These are phyloP conservation scores for Atta texana DNA, from an alignment of 1,140 invertebrate genomes.

Conservation along the genomic window DNA sequence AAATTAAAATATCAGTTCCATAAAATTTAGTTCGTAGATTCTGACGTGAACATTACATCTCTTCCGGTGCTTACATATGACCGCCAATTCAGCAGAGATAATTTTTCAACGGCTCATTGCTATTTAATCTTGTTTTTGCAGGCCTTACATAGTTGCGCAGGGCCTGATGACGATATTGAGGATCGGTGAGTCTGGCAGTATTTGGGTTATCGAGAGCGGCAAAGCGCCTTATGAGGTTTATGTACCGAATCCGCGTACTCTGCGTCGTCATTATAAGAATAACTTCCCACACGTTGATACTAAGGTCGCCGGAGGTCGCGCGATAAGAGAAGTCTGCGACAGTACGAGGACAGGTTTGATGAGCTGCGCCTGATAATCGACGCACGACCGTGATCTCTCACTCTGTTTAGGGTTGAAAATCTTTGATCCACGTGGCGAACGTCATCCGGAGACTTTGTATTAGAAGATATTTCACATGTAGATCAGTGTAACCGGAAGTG, in stretches of 20 bases:
- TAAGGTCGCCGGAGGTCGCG: slow-evolving; percentile 69
- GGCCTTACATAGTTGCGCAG: slow-evolving; percentile 85
- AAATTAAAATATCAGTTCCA: not conserved
- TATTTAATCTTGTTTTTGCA: slow-evolving; percentile 69
- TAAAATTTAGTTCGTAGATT: not conserved
- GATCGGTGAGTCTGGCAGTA: slow-evolving; percentile 84
- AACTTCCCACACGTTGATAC: slow-evolving; percentile 74
- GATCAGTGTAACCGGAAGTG: not conserved
- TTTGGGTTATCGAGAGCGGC: slow-evolving; percentile 86
- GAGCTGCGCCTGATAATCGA: slow-evolving; percentile 77
- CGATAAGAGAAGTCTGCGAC: slow-evolving; percentile 79
- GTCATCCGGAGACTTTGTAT: not conserved
- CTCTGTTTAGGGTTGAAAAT: not conserved
- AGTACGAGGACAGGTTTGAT: slow-evolving; percentile 77
- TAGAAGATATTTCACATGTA: not conserved
- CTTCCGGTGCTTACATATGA: slow-evolving; percentile 5
- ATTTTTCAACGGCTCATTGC: not conserved
- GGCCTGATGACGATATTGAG: slow-evolving; percentile 85
- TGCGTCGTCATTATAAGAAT: slow-evolving; percentile 80
- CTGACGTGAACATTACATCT: not conserved
- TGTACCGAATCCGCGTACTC: slow-evolving; percentile 81
- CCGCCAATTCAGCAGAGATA: not conserved
- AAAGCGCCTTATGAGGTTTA: slow-evolving; percentile 84
- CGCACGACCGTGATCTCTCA: slow-evolving; percentile 27
- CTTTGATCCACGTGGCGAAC: slow-evolving; percentile 1